A percentile compares a stretch with the other conserved stretches of the same genome.
phyloP scores from a whole-genome alignment of 2,797 vertebrate species.

The Sebastes oblongus region DNA sequence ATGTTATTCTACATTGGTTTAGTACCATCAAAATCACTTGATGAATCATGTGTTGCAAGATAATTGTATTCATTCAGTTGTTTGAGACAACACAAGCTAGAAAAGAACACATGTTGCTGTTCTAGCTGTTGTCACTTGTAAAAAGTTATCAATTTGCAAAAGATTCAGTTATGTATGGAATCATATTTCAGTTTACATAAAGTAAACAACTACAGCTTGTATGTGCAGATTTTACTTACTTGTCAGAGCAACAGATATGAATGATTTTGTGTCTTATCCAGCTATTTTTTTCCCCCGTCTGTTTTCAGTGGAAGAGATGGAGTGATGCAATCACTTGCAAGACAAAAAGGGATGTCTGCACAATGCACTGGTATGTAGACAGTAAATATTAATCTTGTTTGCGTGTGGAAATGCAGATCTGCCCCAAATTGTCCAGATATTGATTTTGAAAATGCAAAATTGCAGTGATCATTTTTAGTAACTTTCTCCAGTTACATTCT shows the following conservation, averaged over 20 bases:
- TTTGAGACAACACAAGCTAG: neutral
- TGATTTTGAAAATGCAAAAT: neutral
- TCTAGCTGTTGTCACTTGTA: neutral
- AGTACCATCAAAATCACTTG: neutral
- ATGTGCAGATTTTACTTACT: neutral
- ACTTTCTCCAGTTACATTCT: constrained; percentile 12
- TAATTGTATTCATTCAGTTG: neutral
- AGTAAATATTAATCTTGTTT: neutral
- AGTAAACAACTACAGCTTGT: neutral
- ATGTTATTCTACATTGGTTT: neutral
- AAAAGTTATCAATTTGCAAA: neutral
- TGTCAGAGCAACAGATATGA: neutral
- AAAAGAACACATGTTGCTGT: neutral
- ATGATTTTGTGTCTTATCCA: neutral
- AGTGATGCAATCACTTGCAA: neutral
- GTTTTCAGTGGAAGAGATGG: constrained; percentile 3
- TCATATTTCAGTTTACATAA: neutral
- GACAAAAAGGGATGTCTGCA: neutral
- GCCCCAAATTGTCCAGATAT: neutral
- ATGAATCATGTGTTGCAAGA: neutral
- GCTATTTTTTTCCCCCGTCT: neutral
- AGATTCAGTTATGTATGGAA: constrained; percentile 3
- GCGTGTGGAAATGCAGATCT: neutral
- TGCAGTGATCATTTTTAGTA: neutral
- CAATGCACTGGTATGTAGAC: neutral